phyloP scores from a whole-genome alignment of 1,140 invertebrate species.

The Capitella teleta region DNA sequence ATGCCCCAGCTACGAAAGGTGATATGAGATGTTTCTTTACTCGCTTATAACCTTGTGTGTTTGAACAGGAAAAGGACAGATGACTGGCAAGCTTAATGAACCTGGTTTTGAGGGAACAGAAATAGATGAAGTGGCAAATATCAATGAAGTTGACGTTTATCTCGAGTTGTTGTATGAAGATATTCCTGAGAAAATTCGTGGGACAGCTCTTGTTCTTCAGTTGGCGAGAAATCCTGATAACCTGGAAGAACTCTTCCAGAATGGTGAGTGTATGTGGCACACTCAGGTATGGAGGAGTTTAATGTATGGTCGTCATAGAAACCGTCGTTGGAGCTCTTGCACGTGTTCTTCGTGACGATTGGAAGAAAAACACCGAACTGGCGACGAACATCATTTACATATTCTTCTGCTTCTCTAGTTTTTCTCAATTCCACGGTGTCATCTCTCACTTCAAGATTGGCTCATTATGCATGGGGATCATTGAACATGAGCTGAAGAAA shows the following conservation, averaged over 20 bases:
- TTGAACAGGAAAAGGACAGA: background rate
- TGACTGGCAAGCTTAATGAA: slow-evolving; percentile 34
- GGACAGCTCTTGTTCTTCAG: slow-evolving; percentile 79
- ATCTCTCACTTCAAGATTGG: slow-evolving; percentile 76
- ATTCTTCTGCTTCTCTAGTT: slow-evolving; percentile 96
- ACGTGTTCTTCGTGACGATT: slow-evolving; percentile 89
- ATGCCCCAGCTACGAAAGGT: background rate
- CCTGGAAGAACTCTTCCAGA: slow-evolving; percentile 79
- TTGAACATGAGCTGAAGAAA: slow-evolving; percentile 83
- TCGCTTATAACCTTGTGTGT: background rate
- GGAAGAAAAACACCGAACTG: slow-evolving; percentile 87
- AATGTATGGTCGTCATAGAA: slow-evolving; percentile 59
- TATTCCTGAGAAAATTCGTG: slow-evolving; percentile 80
- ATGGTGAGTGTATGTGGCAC: slow-evolving; percentile 62
- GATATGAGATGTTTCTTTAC: background rate
- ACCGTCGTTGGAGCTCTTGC: slow-evolving; percentile 89
- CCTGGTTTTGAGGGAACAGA: slow-evolving; percentile 34
- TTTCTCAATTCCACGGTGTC: slow-evolving; percentile 85
- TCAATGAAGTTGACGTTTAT: slow-evolving; percentile 71
- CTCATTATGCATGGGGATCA: slow-evolving; percentile 87
- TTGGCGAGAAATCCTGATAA: slow-evolving; percentile 86
- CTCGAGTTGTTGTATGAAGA: slow-evolving; percentile 93
- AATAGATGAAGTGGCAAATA: slow-evolving; percentile 54
- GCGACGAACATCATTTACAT: slow-evolving; percentile 93
- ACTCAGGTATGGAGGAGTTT: too few species aligned